These are phyloP conservation scores for Andinoacara biseriatus DNA, from an alignment of 2,113 vertebrate genomes.

Conservation along the genomic window DNA sequence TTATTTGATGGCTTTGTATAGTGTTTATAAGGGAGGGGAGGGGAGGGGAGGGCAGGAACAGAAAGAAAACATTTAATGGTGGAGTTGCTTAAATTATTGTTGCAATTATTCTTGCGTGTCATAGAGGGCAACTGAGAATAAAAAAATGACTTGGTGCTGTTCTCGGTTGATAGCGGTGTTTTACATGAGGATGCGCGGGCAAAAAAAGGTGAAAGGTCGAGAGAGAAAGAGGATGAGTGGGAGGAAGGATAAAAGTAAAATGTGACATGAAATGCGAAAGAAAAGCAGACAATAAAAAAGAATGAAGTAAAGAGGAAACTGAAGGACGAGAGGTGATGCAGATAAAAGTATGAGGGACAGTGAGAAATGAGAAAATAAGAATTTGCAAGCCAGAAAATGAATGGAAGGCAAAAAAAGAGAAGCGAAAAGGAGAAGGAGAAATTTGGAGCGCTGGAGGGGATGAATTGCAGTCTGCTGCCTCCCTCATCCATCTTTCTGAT, in stretches of 20 bases:
- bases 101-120: conserved; percentile 33
- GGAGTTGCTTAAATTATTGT: conserved; percentile 48
- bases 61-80: conserved; percentile 41
- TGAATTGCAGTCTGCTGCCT: conserved; percentile 42
- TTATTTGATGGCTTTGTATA: conserved; percentile 71
- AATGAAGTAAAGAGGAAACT: background rate
- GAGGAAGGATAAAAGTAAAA: background rate
- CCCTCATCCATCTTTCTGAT: conserved; percentile 71
- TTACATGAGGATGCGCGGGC: background rate
- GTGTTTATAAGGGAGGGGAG: conserved; percentile 59
- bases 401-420: conserved; percentile 32
- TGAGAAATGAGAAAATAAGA: conserved; percentile 11
- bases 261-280: background rate
- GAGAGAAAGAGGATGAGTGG: background rate
- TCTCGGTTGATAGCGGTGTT: background rate
- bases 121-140: conserved; percentile 9
- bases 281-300: conserved; percentile 1
- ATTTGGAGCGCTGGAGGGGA: conserved; percentile 48
- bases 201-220: background rate
- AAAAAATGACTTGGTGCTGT: background rate
- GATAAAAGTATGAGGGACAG: background rate
- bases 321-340: conserved; percentile 21
- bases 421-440: conserved; percentile 31
- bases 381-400: conserved; percentile 30
- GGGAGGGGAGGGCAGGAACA: conserved; percentile 23